phyloP scores from a whole-genome alignment of 2,888 invertebrate species.

The Lepidochitona cinerea region DNA sequence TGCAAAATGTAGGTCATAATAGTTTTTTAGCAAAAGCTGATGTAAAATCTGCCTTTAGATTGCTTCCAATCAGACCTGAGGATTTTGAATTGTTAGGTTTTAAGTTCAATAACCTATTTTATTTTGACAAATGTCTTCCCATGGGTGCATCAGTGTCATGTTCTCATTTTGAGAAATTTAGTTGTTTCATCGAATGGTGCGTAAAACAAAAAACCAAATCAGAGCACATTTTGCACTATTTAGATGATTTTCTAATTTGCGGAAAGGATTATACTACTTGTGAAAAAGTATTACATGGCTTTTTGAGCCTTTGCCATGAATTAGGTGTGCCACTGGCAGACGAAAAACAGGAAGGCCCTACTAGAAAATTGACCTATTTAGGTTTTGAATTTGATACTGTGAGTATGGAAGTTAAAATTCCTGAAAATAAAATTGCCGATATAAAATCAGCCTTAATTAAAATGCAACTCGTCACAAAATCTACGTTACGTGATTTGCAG shows the following conservation, averaged over 20 bases:
- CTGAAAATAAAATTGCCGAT: neutral
- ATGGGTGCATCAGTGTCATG: slow-evolving; percentile 17
- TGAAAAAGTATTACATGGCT: neutral
- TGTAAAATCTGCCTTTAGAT: slow-evolving; percentile 22
- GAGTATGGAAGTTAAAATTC: slow-evolving; percentile 5
- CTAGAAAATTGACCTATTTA: neutral
- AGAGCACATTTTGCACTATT: slow-evolving; percentile 7
- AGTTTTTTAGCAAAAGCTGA: slow-evolving; percentile 12
- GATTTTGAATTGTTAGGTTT: slow-evolving; percentile 28
- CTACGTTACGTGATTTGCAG: slow-evolving; percentile 15
- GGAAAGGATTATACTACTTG: slow-evolving; percentile 1
- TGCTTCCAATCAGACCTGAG: slow-evolving; percentile 18
- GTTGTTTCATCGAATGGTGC: neutral
- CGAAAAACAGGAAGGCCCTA: slow-evolving; percentile 21
- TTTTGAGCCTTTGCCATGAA: neutral
- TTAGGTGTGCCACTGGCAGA: slow-evolving; percentile 9
- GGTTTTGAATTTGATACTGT: slow-evolving; percentile 9
- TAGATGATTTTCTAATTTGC: slow-evolving; percentile 22
- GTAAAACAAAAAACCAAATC: neutral
- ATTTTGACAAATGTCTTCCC: slow-evolving; percentile 14
- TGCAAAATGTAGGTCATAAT: too few relatives aligned
- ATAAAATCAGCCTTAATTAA: neutral
- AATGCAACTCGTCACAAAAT: neutral
- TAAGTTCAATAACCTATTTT: slow-evolving; percentile 18
- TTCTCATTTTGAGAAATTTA: slow-evolving; percentile 1